phyloP scores from a whole-genome alignment of 2,888 invertebrate genomes.

The Nemoura dubitans region DNA sequence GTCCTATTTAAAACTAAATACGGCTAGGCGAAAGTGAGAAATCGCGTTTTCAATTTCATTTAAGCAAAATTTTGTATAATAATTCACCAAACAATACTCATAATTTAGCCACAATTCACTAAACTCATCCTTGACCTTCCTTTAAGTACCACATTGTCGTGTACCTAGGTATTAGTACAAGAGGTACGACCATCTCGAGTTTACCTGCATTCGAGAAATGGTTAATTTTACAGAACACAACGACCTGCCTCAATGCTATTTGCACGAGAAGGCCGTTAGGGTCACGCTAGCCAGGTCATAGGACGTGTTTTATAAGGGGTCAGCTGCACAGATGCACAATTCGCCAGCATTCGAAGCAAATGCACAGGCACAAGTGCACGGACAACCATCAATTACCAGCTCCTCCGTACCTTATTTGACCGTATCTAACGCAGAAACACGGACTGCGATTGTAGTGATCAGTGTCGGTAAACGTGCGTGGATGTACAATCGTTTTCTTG shows the following conservation, averaged over 20 bases:
- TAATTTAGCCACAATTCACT: not conserved
- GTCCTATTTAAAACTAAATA: not conserved
- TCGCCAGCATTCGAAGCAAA: not conserved
- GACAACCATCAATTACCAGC: not conserved
- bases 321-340: not conserved
- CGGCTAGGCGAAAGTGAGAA: not conserved
- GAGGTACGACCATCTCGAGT: not conserved
- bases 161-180: too few species aligned
- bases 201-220: not conserved
- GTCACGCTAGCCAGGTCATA: not conserved
- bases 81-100: not conserved
- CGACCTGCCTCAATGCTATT: not conserved
- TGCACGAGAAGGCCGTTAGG: slow-evolving; percentile 7
- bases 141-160: not conserved
- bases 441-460: not conserved
- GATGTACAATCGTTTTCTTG: not conserved
- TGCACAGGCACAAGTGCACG: not conserved
- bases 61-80: not conserved
- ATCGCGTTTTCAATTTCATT: not conserved
- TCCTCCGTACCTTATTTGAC: not conserved
- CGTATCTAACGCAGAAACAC: not conserved
- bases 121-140: not conserved
- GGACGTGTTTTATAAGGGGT: slow-evolving; percentile 12
- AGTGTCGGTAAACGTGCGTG: not conserved
- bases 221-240: not conserved